Base-by-base conservation (phyloP, 1,140 invertebrate species). In the Parapsyche elsis region DNA sequence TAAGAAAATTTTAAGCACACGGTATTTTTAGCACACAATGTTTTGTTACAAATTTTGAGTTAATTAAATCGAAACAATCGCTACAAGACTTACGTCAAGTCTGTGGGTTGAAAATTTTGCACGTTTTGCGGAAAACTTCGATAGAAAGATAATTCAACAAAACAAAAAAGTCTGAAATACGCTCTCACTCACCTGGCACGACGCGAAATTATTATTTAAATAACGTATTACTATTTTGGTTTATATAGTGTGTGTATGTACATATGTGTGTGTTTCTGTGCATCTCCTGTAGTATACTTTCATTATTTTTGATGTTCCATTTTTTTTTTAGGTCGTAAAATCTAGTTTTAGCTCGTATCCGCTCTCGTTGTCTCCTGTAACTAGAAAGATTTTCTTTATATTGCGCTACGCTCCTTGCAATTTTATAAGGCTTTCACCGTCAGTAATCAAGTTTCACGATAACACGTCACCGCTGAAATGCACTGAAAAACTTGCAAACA, bases 331-430 rank as follows among this genome's bases (percentile, higher is more conserved):
- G 10, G 64, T 67, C 64, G 64, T 67, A 67, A 67, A 67, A 67
- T 67, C 64, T 67, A 67, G 19, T 67, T 67, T 67, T 14, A 67
- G 64, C 64, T 24, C 64, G 64, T 26, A 67, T 67, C 64, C 64
- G 14, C 64, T 67, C 24, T 14, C 24, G 23, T 21, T 67, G 64
- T 67, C 64, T 67, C 24, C 23, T 23, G 64, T 67, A 67, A 67
- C 64, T 67, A 23, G 64, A 67, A 67, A 67, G 64, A 67, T 67
- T 67, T 67, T 67, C 64, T 67, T 67, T 67, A 67, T 67, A 67
- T 67, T 67, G 64, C 64, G 12, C 24, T 19, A 23, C 64, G 19
- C 64, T 67, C n/a, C 64, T 67, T 67, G 64, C 64, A 67, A 67
- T 67, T 67, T 67, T 67, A 67, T 67, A 67, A 67, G 64, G 64